phyloP scores from a whole-genome alignment of 2,888 invertebrate genomes.

The Microctonus aethiopoides region DNA sequence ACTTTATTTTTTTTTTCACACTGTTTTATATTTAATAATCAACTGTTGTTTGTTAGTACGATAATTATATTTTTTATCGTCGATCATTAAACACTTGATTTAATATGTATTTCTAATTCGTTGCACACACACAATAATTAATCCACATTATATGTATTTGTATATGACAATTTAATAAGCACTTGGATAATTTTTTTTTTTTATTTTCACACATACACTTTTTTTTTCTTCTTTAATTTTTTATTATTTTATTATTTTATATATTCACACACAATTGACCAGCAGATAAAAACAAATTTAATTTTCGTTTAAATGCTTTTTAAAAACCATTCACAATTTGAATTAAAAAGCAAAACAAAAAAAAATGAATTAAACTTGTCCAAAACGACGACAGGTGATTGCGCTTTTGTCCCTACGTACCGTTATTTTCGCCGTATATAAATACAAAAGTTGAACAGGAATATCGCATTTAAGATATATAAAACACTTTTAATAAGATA shows the following conservation, averaged over 20 bases:
- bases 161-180: neutral
- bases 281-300: too few species aligned
- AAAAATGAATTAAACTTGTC: neutral
- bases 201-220: neutral
- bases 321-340: neutral
- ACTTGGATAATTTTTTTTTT: too few species aligned
- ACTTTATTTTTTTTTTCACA: neutral
- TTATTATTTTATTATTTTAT: too few species aligned
- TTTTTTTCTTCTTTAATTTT: too few species aligned
- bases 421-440: neutral
- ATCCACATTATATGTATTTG: slow-evolving; percentile 14
- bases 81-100: neutral
- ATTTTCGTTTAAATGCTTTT: neutral
- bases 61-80: neutral
- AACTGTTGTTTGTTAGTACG: too few species aligned
- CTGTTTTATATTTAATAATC: neutral
- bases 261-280: too few species aligned
- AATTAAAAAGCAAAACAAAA: neutral
- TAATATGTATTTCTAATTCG: too few species aligned
- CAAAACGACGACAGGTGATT: neutral
- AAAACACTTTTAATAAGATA: slow-evolving; percentile 27
- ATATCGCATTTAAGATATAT: neutral
- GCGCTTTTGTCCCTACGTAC: neutral
- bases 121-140: slow-evolving; percentile 11
- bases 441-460: too few species aligned